Evolutionary conservation across 1,140 invertebrate species (phyloP).

Genomic region (Atopsyche davidsoni): DNA sequence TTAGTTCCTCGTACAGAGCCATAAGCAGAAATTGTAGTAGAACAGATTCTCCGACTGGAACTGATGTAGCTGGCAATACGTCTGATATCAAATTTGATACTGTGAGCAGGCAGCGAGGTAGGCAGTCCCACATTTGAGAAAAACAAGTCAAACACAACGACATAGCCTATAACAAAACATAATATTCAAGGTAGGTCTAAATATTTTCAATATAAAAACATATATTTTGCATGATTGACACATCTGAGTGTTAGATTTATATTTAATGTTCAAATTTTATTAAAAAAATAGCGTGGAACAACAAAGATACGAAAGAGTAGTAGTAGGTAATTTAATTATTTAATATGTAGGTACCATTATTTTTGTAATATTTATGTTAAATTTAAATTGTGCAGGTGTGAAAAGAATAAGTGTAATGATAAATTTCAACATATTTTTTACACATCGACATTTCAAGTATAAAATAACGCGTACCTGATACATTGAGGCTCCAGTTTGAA

Average conservation of each 20-base stretch:
- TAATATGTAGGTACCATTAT: no score
- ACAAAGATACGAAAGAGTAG: no score
- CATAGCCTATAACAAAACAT: slow-evolving; percentile 49
- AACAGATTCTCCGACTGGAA: slow-evolving; percentile 59
- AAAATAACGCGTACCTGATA: slow-evolving; percentile 50
- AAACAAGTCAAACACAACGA: slow-evolving; percentile 63
- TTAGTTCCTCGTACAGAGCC: slow-evolving; percentile 51
- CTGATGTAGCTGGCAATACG: slow-evolving; percentile 58
- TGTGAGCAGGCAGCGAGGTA: slow-evolving; percentile 52
- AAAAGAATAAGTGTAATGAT: no score
- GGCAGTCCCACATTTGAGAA: slow-evolving; percentile 56
- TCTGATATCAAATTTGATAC: slow-evolving; percentile 54
- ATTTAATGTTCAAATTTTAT: no score
- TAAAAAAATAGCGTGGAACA: no score
- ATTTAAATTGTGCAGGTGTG: no score
- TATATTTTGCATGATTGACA: no score
- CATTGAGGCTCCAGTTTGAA: slow-evolving; percentile 65
- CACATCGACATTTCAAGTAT: not conserved
- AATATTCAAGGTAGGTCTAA: slow-evolving; percentile 4
- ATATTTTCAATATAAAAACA: no score
- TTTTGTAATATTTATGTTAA: no score
- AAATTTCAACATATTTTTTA: not conserved
- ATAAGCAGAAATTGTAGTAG: slow-evolving; percentile 61
- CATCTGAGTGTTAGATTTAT: no score
- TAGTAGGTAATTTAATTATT: no score